These are phyloP conservation scores for Drosophila lacteicornis DNA, from an alignment of 1,140 invertebrate species.

Conservation along the genomic window DNA sequence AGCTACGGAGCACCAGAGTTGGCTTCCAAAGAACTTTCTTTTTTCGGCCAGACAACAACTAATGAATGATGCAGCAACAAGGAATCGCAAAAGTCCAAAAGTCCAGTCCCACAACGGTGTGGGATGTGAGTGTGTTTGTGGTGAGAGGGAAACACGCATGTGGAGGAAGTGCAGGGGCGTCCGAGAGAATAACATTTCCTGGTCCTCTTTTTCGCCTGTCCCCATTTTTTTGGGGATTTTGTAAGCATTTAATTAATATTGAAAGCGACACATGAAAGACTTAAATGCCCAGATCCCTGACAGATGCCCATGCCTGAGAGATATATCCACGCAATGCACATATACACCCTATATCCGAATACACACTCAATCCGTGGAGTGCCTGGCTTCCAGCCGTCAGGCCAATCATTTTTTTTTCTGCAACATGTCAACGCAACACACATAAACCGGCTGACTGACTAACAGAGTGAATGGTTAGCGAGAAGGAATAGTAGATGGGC, in stretches of 20 bases:
- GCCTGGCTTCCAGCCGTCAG: slow-evolving; percentile 23
- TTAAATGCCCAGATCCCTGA: slow-evolving; percentile 61
- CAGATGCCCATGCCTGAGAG: slow-evolving; percentile 8
- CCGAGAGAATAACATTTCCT: slow-evolving; percentile 11
- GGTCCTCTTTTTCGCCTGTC: slow-evolving; percentile 11
- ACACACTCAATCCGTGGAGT: slow-evolving; percentile 38
- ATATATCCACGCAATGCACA: neutral
- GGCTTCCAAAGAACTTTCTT: slow-evolving; percentile 38
- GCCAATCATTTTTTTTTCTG: slow-evolving; percentile 68
- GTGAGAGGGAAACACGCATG: neutral
- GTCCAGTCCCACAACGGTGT: neutral
- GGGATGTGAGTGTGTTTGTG: too few relatives aligned
- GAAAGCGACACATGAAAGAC: slow-evolving; percentile 60
- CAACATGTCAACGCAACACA: slow-evolving; percentile 51
- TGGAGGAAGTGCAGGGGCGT: neutral
- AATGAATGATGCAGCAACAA: slow-evolving; percentile 51
- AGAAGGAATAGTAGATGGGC: slow-evolving; percentile 15
- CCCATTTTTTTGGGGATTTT: slow-evolving; percentile 32
- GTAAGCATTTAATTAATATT: slow-evolving; percentile 72
- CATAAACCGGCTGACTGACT: slow-evolving; percentile 32
- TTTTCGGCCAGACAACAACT: slow-evolving; percentile 48
- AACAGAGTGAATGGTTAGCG: slow-evolving; percentile 26
- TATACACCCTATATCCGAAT: neutral
- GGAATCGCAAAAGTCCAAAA: slow-evolving; percentile 19
- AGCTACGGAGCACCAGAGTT: slow-evolving; percentile 5